phyloP scores from a whole-genome alignment of 2,797 vertebrate species.

The Tolypeutes matacus region DNA sequence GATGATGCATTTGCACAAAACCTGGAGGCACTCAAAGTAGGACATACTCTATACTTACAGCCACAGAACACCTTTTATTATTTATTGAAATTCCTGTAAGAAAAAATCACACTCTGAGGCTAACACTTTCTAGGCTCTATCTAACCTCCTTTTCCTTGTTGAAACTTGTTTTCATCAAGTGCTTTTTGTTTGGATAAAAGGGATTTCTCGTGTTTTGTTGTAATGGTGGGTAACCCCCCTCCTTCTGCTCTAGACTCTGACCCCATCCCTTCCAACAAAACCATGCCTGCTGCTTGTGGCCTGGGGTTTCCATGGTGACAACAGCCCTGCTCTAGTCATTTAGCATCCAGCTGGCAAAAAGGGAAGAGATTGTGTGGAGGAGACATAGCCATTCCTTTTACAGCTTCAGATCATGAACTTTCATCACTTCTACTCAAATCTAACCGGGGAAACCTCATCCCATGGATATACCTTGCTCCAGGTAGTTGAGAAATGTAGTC shows the following conservation, averaged over 20 bases:
- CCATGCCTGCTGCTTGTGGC: not conserved
- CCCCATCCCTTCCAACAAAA: conserved; percentile 27
- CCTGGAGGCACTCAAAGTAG: not conserved
- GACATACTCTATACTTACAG: not conserved
- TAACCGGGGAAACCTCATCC: not conserved
- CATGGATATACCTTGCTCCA: not conserved
- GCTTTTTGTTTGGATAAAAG: not conserved
- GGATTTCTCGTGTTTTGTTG: not conserved
- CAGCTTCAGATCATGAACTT: not conserved
- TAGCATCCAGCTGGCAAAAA: not conserved
- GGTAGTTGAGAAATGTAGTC: not conserved
- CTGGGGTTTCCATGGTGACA: conserved; percentile 6
- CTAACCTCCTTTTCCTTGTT: conserved; percentile 18
- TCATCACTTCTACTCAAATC: not conserved
- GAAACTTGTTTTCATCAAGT: conserved; percentile 23
- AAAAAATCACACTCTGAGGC: not conserved
- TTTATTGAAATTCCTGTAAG: conserved; percentile 56
- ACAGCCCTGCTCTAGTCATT: not conserved
- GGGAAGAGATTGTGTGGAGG: not conserved
- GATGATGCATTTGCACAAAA: not conserved
- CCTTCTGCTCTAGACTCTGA: conserved; percentile 15
- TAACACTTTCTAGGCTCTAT: not conserved
- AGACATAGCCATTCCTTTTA: not conserved
- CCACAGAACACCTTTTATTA: not conserved
- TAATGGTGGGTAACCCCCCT: not conserved